Evolutionary conservation across 2,888 invertebrate species (phyloP).

Genomic region (Neria commutata): DNA sequence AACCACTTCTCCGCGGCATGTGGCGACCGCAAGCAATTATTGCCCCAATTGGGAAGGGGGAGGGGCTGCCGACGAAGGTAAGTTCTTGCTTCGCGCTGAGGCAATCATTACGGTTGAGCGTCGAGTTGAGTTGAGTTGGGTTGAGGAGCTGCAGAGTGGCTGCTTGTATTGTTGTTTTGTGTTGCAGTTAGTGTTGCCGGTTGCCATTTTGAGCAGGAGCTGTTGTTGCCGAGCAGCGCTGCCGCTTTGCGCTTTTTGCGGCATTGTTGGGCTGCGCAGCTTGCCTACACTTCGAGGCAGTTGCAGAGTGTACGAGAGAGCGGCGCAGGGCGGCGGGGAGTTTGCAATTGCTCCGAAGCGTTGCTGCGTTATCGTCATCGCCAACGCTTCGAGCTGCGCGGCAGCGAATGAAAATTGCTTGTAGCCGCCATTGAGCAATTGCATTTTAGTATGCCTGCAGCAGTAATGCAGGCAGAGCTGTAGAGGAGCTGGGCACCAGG

Average conservation of each 20-base stretch:
- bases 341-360: too few relatives aligned
- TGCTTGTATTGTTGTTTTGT: neutral
- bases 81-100: neutral
- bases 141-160: too few relatives aligned
- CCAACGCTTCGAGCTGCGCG: neutral
- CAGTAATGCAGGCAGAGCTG: neutral
- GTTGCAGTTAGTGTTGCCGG: neutral
- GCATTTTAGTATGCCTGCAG: slow-evolving; percentile 1
- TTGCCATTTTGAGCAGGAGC: too few relatives aligned
- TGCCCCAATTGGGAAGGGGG: neutral
- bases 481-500: too few relatives aligned
- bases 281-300: too few relatives aligned
- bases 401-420: neutral
- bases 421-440: neutral
- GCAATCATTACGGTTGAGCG: neutral
- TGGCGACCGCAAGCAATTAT: neutral
- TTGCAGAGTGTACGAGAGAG: too few relatives aligned
- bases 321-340: too few relatives aligned
- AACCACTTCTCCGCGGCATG: neutral
- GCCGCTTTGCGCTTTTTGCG: neutral
- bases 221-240: too few relatives aligned
- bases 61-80: neutral
- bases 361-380: too few relatives aligned
- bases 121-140: too few relatives aligned
- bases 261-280: too few relatives aligned